Evolutionary conservation across 1,140 invertebrate genomes (phyloP).

Genomic region (Leucophenga varia): DNA sequence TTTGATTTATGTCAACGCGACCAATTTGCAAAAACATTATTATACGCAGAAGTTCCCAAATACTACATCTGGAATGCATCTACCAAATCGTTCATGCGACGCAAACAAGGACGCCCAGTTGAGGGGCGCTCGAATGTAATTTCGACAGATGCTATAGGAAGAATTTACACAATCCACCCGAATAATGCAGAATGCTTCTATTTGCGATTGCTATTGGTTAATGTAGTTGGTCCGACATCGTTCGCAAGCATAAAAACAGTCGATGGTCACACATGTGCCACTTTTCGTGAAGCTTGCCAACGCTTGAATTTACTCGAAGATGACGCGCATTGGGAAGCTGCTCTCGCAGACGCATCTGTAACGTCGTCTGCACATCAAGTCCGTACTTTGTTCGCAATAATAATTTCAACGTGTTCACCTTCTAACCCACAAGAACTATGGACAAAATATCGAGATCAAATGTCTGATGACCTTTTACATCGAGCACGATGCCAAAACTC

Average conservation of each 20-base stretch:
- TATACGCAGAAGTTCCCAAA: slow-evolving; percentile 56
- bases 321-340: slow-evolving; percentile 42
- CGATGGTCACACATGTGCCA: slow-evolving; percentile 43
- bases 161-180: slow-evolving; percentile 54
- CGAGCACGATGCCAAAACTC: too few relatives aligned
- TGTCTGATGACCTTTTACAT: slow-evolving; percentile 34
- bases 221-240: slow-evolving; percentile 52
- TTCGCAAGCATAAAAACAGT: slow-evolving; percentile 54
- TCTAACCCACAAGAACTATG: slow-evolving; percentile 38
- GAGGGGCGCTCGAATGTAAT: slow-evolving; percentile 21
- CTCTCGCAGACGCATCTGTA: slow-evolving; percentile 41
- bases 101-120: slow-evolving; percentile 20
- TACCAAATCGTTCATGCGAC: slow-evolving; percentile 23
- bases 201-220: slow-evolving; percentile 52
- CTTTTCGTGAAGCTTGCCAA: slow-evolving; percentile 54
- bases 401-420: slow-evolving; percentile 39
- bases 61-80: slow-evolving; percentile 57
- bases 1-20: slow-evolving; percentile 25
- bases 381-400: slow-evolving; percentile 52
- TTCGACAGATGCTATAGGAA: slow-evolving; percentile 37
- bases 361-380: slow-evolving; percentile 49
- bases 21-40: slow-evolving; percentile 52
- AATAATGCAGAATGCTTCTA: slow-evolving; percentile 53
- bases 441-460: slow-evolving; percentile 43
- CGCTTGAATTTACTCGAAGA: slow-evolving; percentile 47